Percentiles rank a stretch among this genome's conserved stretches.
phyloP scores from a whole-genome alignment of 2,113 vertebrate species.

The Naja naja region DNA sequence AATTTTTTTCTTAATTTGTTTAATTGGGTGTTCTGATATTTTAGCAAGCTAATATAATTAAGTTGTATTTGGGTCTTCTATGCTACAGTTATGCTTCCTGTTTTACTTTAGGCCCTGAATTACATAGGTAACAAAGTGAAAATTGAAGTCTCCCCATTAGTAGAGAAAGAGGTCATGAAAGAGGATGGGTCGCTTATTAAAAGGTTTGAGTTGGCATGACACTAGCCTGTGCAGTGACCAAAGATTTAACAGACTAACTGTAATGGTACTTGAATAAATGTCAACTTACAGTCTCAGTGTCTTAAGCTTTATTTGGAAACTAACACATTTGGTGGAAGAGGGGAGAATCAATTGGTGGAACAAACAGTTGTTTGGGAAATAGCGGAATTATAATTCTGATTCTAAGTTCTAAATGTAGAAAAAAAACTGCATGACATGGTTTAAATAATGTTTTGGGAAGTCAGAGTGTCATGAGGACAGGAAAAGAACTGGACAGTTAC shows the following conservation, averaged over 20 bases:
- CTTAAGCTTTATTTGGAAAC: not conserved
- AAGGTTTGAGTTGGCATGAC: constrained; percentile 85
- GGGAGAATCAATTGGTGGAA: not conserved
- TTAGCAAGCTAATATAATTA: not conserved
- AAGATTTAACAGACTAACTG: constrained; percentile 61
- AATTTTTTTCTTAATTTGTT: not conserved
- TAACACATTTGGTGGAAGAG: constrained; percentile 11
- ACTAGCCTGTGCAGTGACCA: constrained; percentile 16
- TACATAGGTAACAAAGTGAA: constrained; percentile 82
- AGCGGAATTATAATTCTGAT: not conserved
- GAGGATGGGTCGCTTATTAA: constrained; percentile 90
- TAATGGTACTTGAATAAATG: not conserved
- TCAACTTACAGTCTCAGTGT: not conserved
- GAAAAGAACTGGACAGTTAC: not conserved
- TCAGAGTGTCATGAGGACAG: not conserved
- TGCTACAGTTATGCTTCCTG: not conserved
- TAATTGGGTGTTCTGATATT: not conserved
- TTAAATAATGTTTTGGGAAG: not conserved
- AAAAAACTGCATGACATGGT: not conserved
- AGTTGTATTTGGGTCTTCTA: not conserved
- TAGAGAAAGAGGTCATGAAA: constrained; percentile 83
- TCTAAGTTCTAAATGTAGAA: not conserved
- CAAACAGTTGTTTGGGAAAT: not conserved
- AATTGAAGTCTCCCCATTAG: constrained; percentile 81
- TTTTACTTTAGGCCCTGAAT: constrained; percentile 81